phyloP scores from a whole-genome alignment of 2,888 invertebrate species.

The Lasioglossum oenotherae region DNA sequence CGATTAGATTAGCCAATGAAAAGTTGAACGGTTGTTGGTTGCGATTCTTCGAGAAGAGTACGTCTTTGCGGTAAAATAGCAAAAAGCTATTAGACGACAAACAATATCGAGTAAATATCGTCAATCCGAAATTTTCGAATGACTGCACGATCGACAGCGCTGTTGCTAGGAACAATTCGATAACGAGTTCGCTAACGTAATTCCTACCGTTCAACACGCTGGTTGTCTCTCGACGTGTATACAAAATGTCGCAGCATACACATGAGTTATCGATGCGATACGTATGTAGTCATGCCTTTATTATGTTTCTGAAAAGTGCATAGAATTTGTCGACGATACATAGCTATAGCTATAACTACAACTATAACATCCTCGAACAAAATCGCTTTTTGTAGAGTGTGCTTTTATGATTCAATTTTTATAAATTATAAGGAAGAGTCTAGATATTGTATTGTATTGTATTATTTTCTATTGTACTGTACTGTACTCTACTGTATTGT shows the following conservation, averaged over 20 bases:
- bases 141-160: conserved; percentile 34
- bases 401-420: conserved; percentile 67
- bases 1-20: conserved; percentile 49
- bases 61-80: not conserved
- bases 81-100: not conserved
- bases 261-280: conserved; percentile 52
- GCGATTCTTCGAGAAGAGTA: conserved; percentile 26
- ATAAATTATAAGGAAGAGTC: conserved; percentile 44
- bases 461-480: not conserved
- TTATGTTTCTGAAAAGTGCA: conserved; percentile 62
- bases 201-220: not conserved
- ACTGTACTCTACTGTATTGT: not conserved
- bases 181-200: conserved; percentile 41
- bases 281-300: conserved; percentile 40
- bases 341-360: conserved; percentile 35
- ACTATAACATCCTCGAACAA: conserved; percentile 47
- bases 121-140: not conserved
- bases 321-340: conserved; percentile 52
- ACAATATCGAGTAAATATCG: not conserved
- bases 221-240: conserved; percentile 13
- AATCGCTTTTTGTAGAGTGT: conserved; percentile 54
- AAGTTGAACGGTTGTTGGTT: conserved; percentile 26
- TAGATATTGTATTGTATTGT: not conserved
- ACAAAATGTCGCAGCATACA: conserved; percentile 21
- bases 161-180: conserved; percentile 35